These are phyloP conservation scores for Auanema freiburgensis DNA, from an alignment of 2,888 invertebrate genomes.

Conservation along the genomic window DNA sequence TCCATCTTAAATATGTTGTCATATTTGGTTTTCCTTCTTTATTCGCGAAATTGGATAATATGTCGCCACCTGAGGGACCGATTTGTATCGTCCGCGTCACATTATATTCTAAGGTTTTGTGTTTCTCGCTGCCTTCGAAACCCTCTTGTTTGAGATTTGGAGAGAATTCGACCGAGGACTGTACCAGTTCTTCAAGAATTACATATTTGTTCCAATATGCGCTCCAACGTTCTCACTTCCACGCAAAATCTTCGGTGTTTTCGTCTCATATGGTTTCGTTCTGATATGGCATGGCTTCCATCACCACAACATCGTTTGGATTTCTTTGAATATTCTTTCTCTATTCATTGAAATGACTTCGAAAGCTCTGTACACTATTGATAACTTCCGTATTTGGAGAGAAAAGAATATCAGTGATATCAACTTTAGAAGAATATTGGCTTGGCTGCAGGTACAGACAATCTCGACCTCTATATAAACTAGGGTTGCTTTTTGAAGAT, in stretches of 20 bases:
- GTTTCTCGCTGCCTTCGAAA: not conserved
- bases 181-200: constrained; percentile 67
- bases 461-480: constrained; percentile 4
- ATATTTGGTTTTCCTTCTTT: constrained; percentile 66
- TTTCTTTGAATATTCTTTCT: constrained; percentile 66
- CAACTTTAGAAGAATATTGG: constrained; percentile 58
- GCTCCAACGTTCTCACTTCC: constrained; percentile 64
- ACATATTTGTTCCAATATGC: constrained; percentile 68
- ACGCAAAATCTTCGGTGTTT: constrained; percentile 65
- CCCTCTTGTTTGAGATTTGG: constrained; percentile 63
- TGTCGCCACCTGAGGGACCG: constrained; percentile 65
- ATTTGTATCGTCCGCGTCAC: constrained; percentile 67
- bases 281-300: constrained; percentile 68
- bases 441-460: constrained; percentile 35
- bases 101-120: constrained; percentile 65
- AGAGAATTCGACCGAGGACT: constrained; percentile 67
- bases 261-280: constrained; percentile 66
- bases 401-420: constrained; percentile 52
- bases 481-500: constrained; percentile 30
- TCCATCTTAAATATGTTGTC: constrained; percentile 68
- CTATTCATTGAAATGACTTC: constrained; percentile 64
- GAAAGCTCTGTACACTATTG: constrained; percentile 57
- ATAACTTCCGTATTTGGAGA: constrained; percentile 42
- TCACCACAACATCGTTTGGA: constrained; percentile 66
- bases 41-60: constrained; percentile 66